These are phyloP conservation scores for Gopherus flavomarginatus DNA, from an alignment of 2,113 vertebrate species.

Conservation along the genomic window DNA sequence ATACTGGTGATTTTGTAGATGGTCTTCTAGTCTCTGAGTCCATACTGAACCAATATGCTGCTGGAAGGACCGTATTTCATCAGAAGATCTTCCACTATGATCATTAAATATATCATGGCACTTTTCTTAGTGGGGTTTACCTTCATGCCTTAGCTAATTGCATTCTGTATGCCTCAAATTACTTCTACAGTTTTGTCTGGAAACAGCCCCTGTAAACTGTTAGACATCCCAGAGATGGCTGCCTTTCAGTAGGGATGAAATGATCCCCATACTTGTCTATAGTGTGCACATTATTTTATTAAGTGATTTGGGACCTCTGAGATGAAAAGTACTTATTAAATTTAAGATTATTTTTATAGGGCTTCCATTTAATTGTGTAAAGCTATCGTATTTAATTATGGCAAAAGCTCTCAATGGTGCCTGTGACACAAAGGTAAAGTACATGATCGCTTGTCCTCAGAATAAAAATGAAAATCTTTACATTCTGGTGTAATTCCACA, in stretches of 20 bases:
- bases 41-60: fast-evolving
- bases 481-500: neutral
- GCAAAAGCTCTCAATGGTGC: neutral
- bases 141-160: fast-evolving
- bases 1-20: fast-evolving
- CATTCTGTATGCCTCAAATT: fast-evolving
- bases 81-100: neutral
- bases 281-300: neutral
- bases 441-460: neutral
- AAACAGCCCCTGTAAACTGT: neutral
- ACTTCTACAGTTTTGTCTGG: neutral
- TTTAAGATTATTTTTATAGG: neutral
- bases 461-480: neutral
- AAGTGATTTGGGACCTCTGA: neutral
- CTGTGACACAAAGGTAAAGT: neutral
- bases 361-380: neutral
- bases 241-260: neutral
- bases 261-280: neutral
- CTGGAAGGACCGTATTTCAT: neutral
- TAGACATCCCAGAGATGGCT: neutral
- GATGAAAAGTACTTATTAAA: neutral
- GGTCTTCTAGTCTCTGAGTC: neutral
- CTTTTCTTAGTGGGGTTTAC: neutral
- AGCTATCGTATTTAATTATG: neutral
- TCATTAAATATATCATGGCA: neutral